These are phyloP conservation scores for Microplitis manilae DNA, from an alignment of 2,888 invertebrate species.

Conservation along the genomic window DNA sequence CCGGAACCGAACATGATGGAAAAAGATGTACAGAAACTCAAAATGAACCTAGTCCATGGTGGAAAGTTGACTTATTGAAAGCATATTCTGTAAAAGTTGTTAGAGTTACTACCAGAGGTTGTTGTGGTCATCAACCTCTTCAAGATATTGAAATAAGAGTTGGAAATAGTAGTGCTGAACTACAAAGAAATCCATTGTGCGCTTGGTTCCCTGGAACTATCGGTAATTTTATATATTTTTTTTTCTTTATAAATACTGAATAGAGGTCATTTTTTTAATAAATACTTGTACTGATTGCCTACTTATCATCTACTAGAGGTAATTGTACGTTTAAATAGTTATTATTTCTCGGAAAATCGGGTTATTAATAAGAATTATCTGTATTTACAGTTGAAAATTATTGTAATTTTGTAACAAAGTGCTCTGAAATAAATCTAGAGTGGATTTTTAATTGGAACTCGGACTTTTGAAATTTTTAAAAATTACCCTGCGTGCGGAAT, in stretches of 20 bases:
- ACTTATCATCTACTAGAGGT: not conserved
- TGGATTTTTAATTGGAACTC: no score
- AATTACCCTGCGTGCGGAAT: no score
- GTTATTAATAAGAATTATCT: no score
- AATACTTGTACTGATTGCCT: not conserved
- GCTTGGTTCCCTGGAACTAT: slow-evolving; percentile 95
- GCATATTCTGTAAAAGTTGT: slow-evolving; percentile 90
- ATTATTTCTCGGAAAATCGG: not conserved
- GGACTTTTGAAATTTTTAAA: no score
- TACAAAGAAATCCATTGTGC: slow-evolving; percentile 91
- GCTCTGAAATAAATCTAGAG: no score
- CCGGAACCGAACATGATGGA: slow-evolving; percentile 87
- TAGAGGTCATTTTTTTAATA: not conserved
- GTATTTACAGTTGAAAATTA: no score
- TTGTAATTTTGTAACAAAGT: no score
- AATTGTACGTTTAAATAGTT: not conserved
- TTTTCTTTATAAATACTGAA: not conserved
- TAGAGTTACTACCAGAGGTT: slow-evolving; percentile 87
- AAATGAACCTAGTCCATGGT: slow-evolving; percentile 93
- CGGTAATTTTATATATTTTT: slow-evolving; percentile 73
- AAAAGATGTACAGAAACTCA: slow-evolving; percentile 92
- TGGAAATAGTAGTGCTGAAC: slow-evolving; percentile 90
- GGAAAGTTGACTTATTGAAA: slow-evolving; percentile 89
- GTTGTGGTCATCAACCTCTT: slow-evolving; percentile 88
- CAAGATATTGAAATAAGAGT: slow-evolving; percentile 91